Evolutionary conservation across 2,797 vertebrate genomes (phyloP).

Genomic region (Lagocephalus sceleratus): DNA sequence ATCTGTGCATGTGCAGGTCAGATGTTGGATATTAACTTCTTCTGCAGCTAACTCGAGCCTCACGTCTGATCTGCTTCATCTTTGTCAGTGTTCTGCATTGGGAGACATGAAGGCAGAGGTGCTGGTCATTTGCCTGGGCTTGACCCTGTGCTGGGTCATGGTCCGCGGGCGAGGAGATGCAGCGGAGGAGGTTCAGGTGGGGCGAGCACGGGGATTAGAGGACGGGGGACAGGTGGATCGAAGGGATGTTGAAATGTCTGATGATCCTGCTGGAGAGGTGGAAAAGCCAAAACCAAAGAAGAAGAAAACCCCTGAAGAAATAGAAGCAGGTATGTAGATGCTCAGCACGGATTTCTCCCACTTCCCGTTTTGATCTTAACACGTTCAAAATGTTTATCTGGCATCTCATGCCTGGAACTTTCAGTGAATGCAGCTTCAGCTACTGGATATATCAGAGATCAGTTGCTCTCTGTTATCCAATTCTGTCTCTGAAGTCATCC

Average conservation of each 20-base stretch:
- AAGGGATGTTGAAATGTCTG: conserved; percentile 31
- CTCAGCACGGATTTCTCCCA: not conserved
- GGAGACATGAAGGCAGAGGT: conserved; percentile 51
- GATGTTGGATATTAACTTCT: conserved; percentile 28
- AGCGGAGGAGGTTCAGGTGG: conserved; percentile 10
- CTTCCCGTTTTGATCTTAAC: not conserved
- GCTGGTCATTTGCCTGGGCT: conserved; percentile 28
- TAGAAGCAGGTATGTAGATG: conserved; percentile 67
- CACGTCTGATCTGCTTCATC: not conserved
- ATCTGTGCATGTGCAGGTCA: conserved; percentile 50
- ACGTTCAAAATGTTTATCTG: not conserved
- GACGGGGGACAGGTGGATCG: conserved; percentile 10
- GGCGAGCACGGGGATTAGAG: conserved; percentile 10
- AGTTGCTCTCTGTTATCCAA: conserved; percentile 22
- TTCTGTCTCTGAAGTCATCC: not conserved
- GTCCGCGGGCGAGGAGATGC: conserved; percentile 8
- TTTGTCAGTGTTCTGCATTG: not conserved
- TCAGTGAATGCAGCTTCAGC: conserved; percentile 12
- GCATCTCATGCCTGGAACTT: conserved; percentile 11
- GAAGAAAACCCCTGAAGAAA: conserved; percentile 71
- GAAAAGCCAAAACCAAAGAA: conserved; percentile 60
- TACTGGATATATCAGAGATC: conserved; percentile 14
- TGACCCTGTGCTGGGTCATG: conserved; percentile 36
- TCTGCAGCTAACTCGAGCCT: conserved; percentile 15
- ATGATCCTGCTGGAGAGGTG: conserved; percentile 39